phyloP scores from a whole-genome alignment of 2,888 invertebrate species.

The Hyles lineata region DNA sequence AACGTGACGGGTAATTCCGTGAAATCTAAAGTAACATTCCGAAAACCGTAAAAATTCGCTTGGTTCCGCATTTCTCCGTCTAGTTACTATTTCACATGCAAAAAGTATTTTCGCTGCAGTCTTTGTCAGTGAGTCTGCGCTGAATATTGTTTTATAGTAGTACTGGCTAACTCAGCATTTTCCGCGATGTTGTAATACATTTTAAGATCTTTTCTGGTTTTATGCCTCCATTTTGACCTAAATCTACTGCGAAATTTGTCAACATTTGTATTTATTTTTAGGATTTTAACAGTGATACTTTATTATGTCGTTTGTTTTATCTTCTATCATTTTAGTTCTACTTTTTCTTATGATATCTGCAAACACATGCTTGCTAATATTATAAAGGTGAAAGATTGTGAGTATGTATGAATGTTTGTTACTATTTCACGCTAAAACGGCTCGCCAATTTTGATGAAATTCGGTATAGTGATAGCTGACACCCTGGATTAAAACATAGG shows the following conservation, averaged over 20 bases:
- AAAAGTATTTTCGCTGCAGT: neutral
- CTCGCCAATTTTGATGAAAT: too few relatives aligned
- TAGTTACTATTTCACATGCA: slow-evolving; percentile 6
- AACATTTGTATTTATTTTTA: neutral
- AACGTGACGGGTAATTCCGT: neutral
- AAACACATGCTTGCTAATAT: too few relatives aligned
- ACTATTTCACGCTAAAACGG: too few relatives aligned
- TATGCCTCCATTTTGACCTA: neutral
- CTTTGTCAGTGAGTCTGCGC: slow-evolving; percentile 4
- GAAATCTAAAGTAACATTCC: neutral
- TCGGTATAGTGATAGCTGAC: too few relatives aligned
- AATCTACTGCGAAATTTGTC: neutral
- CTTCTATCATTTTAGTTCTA: too few relatives aligned
- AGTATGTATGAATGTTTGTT: too few relatives aligned
- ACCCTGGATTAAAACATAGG: too few relatives aligned
- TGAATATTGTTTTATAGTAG: slow-evolving; percentile 13
- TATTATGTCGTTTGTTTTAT: too few relatives aligned
- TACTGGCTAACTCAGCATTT: slow-evolving; percentile 1
- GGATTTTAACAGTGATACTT: neutral
- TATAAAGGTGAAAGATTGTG: too few relatives aligned
- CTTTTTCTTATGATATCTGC: too few relatives aligned
- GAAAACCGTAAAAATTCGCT: neutral
- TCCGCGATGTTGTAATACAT: neutral
- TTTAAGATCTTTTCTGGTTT: neutral
- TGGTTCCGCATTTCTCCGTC: neutral